phyloP scores from a whole-genome alignment of 2,888 invertebrate genomes.

The Phragmatobia fuliginosa region DNA sequence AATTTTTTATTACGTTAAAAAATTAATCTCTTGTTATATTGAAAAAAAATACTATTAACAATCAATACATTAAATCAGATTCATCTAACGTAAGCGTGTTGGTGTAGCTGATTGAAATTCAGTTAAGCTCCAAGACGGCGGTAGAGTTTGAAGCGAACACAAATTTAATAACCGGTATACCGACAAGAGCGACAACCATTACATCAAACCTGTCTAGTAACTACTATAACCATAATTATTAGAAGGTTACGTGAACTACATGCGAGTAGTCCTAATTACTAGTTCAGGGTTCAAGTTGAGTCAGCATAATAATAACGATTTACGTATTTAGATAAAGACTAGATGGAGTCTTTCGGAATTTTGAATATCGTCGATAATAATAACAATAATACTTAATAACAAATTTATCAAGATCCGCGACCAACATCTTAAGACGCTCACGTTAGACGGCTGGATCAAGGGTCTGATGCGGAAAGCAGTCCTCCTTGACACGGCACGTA shows the following conservation, averaged over 20 bases:
- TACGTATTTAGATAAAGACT: no score
- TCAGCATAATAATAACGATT: background rate
- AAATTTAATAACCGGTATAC: conserved; percentile 59
- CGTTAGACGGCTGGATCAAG: no score
- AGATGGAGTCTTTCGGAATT: no score
- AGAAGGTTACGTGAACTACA: conserved; percentile 38
- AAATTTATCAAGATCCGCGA: no score
- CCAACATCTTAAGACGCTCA: no score
- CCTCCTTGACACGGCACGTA: no score
- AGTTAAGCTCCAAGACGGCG: conserved; percentile 51
- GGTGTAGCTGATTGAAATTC: conserved; percentile 53
- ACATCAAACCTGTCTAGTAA: conserved; percentile 36
- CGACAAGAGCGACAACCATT: conserved; percentile 35
- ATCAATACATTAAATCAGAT: conserved; percentile 19
- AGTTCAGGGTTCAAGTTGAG: background rate
- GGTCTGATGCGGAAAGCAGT: no score
- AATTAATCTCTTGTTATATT: background rate
- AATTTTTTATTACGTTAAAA: no score
- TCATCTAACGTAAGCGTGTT: conserved; percentile 40
- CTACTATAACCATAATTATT: conserved; percentile 43
- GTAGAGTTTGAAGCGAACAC: conserved; percentile 51
- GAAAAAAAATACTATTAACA: conserved; percentile 14
- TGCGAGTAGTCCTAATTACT: conserved; percentile 9
- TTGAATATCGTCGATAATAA: no score
- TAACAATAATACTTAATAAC: no score